Evolutionary conservation across 2,888 invertebrate genomes (phyloP), one percentile per base, ranked within the genome.

Genomic region (Tillus elongatus): DNA sequence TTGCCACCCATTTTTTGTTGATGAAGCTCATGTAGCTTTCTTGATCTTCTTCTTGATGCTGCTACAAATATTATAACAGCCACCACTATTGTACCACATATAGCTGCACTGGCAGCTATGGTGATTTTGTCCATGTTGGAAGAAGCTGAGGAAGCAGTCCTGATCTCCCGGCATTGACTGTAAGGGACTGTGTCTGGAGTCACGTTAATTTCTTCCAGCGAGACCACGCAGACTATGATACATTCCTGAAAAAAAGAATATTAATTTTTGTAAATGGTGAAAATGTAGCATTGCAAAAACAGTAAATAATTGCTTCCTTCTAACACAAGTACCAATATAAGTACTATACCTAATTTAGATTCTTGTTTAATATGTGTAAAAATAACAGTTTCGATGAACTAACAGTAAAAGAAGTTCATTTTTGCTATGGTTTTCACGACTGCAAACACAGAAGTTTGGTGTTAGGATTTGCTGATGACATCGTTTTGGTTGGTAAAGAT

Each of bases 81-180:
- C 30, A 90, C 79, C 40, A 91, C 83, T 52, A 92, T 89, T 28
- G 90, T 90, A 28, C 86, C 88, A 64, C 91, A 91, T 58, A 92
- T 91, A 39, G 90, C 90, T 12, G 90, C 90, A 57, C 89, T 88
- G 2, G 90, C 90, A 13, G 87, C 90, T 56, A 92, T 92, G 35
- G 92, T 91, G 57, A 92, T 89, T 66, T 90, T 91, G 69, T 92
- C 92, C 86, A 91, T 89, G 67, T 89, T 87, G 37, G 87, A 84
- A 35, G 86, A 80, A 31, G 84, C 80, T 11, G 86, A 79, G 32
- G 82, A 77, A 32, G 84, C 84, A 2, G 89, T 90, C 44, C 90
- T 79, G 38, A 91, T 85, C 68, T 92, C 92, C 36, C 87, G 77
- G 58, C 92, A 92, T 66, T 88, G 91, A 42, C 74, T 73, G 67